Base-by-base conservation (phyloP, 2,888 invertebrate species). In the Neoascia interrupta region DNA sequence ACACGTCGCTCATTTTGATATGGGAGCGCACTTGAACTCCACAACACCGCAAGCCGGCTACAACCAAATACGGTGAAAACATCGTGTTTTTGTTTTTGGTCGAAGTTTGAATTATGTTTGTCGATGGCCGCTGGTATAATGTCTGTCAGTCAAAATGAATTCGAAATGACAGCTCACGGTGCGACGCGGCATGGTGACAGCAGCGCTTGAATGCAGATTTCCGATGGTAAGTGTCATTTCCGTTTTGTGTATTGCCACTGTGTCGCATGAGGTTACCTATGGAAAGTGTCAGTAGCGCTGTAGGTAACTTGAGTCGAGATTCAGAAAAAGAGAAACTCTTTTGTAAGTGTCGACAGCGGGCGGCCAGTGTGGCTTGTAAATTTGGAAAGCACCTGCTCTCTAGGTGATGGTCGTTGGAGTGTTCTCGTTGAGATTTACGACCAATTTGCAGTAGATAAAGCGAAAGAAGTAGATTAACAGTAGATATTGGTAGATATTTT, bases 251-350 rank as follows among this genome's bases (percentile, higher is more conserved):
- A 56, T 66, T 60, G 47, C 39, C 39, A 60, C 39, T 47, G 64
- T 64, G 60, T 72, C 66, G 41, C 45, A 60, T 70, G 15, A 45
- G 37, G 18, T 45, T 49, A 63, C 1, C 41, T 41, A 66, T 79
- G 60, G 79, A 79, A 79, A 73, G 79, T 73, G 64, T 36, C 19
- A 63, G 47, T 39, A 18, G 11, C 39, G 10, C 31, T 6, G 15
- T 23, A 37, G 60, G 56, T 49, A 45, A 36, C 49, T 68, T 28
- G 37, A 43, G 37, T 70, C 6, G 10, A 47, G 72, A 60, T 72
- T 69, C 72, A 76, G 76, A 76, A 76, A n/a, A 76, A 76, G 76
- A 72, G 72, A 76, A 76, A 76, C 72, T 76, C 28, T 15, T 11
- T 18, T 41, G 39, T 28, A 28, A 5, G 26, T 5, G 39, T 6